These are phyloP conservation scores for Chroicocephalus ridibundus DNA, from an alignment of 2,113 vertebrate genomes.

Conservation along the genomic window DNA sequence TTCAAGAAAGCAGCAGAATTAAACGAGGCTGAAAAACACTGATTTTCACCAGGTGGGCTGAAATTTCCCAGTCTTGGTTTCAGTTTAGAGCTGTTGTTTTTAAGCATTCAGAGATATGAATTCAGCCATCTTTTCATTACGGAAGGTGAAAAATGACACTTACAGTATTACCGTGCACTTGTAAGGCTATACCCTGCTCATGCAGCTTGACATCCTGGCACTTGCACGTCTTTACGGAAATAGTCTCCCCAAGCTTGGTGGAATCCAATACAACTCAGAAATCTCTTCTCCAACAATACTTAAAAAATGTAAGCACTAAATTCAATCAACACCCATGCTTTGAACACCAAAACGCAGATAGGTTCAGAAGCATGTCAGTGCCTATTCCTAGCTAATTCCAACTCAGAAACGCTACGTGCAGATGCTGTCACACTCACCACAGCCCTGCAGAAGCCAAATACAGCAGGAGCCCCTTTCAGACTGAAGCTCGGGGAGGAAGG, in stretches of 20 bases:
- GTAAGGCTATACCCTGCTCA: not conserved
- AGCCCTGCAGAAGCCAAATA: not conserved
- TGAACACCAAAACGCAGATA: not conserved
- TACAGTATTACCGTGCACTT: not conserved
- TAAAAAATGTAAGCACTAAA: not conserved
- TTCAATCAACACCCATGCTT: not conserved
- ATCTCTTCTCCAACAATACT: not conserved
- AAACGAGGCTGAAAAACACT: not conserved
- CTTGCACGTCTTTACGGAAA: not conserved
- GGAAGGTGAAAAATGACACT: not conserved
- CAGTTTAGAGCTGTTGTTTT: not conserved
- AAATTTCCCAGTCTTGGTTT: not conserved
- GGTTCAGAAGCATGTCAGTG: not conserved
- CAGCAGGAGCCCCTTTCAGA: not conserved
- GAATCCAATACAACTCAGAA: not conserved
- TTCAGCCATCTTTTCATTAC: not conserved
- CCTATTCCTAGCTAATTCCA: not conserved
- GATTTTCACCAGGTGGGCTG: not conserved
- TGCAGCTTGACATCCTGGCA: not conserved
- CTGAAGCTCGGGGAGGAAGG: not conserved
- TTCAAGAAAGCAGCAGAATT: not conserved
- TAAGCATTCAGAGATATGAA: not conserved
- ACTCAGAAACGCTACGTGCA: not conserved
- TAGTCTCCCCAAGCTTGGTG: not conserved
- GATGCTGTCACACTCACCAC: not conserved